phyloP scores from a whole-genome alignment of 2,797 vertebrate species.

The Mycteria americana region DNA sequence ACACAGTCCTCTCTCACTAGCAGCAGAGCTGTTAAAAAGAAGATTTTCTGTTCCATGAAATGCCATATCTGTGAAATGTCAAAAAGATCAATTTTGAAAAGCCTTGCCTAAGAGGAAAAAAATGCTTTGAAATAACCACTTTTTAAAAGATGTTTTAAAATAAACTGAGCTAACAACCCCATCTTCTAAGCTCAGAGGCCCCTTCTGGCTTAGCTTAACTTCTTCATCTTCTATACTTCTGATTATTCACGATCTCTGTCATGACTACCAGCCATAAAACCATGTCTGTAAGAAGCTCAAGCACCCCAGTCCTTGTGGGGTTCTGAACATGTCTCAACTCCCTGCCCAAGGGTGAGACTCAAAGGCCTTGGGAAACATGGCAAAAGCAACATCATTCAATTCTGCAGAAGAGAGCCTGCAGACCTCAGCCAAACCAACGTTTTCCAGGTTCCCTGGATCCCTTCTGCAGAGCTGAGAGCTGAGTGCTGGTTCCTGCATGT shows the following conservation, averaged over 20 bases:
- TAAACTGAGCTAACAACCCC: background rate
- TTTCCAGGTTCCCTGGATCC: background rate
- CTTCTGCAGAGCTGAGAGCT: background rate
- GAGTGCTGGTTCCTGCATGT: background rate
- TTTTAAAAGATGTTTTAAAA: background rate
- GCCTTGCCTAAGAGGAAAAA: background rate
- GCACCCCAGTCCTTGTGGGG: background rate
- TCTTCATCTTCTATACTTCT: background rate
- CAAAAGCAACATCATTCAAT: background rate
- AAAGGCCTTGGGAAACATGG: background rate
- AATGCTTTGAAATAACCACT: background rate
- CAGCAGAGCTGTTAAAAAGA: background rate
- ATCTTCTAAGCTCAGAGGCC: background rate
- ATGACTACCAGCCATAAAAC: background rate
- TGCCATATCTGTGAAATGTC: background rate
- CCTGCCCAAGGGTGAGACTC: background rate
- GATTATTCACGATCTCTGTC: background rate
- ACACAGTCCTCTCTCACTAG: background rate
- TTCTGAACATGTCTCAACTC: background rate
- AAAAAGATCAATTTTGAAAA: background rate
- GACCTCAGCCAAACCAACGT: background rate
- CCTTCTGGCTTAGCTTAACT: background rate
- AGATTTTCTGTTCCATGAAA: background rate
- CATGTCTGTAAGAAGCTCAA: background rate
- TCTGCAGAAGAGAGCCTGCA: background rate